Percentiles rank a stretch among this genome's conserved stretches.
These are phyloP conservation scores for Scomber japonicus DNA, from an alignment of 2,113 vertebrate genomes.

Conservation along the genomic window DNA sequence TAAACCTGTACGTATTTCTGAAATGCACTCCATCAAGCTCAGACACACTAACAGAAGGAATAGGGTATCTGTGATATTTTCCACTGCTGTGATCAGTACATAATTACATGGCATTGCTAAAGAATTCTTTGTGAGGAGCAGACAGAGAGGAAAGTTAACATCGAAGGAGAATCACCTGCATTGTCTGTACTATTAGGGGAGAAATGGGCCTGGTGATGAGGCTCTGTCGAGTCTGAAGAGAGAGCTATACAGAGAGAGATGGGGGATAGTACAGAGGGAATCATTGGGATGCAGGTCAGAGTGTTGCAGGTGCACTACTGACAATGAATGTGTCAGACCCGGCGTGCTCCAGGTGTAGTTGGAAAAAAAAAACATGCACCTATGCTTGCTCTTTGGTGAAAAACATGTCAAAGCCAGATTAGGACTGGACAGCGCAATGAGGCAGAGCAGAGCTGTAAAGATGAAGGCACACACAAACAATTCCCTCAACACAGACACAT, in stretches of 20 bases:
- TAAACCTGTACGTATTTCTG: slow-evolving; percentile 46
- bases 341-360: slow-evolving; percentile 67
- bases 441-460: slow-evolving; percentile 44
- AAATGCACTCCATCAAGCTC: slow-evolving; percentile 30
- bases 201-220: slow-evolving; percentile 78
- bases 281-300: slow-evolving; percentile 80
- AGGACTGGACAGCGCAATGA: slow-evolving; percentile 47
- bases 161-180: slow-evolving; percentile 66
- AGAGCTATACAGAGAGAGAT: slow-evolving; percentile 52
- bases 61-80: slow-evolving; percentile 64
- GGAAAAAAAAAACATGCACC: slow-evolving; percentile 45
- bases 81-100: slow-evolving; percentile 56
- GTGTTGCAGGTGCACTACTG: slow-evolving; percentile 69
- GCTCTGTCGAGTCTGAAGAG: slow-evolving; percentile 67
- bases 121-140: slow-evolving; percentile 67
- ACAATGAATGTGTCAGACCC: slow-evolving; percentile 78
- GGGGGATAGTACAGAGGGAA: slow-evolving; percentile 51
- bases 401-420: slow-evolving; percentile 58
- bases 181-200: slow-evolving; percentile 78
- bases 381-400: slow-evolving; percentile 60
- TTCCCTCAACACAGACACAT: slow-evolving; percentile 16
- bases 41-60: slow-evolving; percentile 49
- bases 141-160: slow-evolving; percentile 67
- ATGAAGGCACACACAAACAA: slow-evolving; percentile 24
- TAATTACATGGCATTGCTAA: slow-evolving; percentile 68